These are phyloP conservation scores for Centroberyx gerrardi DNA, from an alignment of 2,797 vertebrate species.

Conservation along the genomic window DNA sequence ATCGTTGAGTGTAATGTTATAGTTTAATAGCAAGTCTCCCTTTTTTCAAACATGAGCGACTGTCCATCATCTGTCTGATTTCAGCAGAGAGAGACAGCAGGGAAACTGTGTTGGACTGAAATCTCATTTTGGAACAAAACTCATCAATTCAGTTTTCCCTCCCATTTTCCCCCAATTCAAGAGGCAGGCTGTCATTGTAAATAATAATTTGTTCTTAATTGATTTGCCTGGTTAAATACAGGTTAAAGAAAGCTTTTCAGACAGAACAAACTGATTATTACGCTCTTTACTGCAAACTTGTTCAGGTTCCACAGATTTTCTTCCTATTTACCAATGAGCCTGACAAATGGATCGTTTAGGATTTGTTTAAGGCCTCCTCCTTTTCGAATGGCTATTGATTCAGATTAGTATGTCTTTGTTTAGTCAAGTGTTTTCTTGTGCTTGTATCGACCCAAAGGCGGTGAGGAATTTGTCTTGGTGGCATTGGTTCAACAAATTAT, in stretches of 20 bases:
- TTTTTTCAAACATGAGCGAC: no score
- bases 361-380: slow-evolving; percentile 36
- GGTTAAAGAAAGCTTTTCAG: neutral
- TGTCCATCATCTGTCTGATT: no score
- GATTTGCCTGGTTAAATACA: no score
- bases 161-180: no score
- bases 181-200: neutral
- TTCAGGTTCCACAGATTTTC: slow-evolving; percentile 12
- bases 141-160: no score
- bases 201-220: no score
- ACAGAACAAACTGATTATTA: slow-evolving; percentile 1
- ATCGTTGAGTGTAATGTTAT: no score
- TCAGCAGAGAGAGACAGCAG: no score
- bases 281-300: neutral
- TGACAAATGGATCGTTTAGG: slow-evolving; percentile 25
- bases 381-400: slow-evolving; percentile 30
- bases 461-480: slow-evolving; percentile 4
- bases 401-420: slow-evolving; percentile 17
- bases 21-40: no score
- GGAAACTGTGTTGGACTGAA: no score
- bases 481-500: neutral
- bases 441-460: slow-evolving; percentile 6
- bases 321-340: neutral
- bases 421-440: slow-evolving; percentile 10
- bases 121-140: no score